Conservation (phyloP, 1,140 invertebrate genomes). For the Magallana ariakensis region DNA sequence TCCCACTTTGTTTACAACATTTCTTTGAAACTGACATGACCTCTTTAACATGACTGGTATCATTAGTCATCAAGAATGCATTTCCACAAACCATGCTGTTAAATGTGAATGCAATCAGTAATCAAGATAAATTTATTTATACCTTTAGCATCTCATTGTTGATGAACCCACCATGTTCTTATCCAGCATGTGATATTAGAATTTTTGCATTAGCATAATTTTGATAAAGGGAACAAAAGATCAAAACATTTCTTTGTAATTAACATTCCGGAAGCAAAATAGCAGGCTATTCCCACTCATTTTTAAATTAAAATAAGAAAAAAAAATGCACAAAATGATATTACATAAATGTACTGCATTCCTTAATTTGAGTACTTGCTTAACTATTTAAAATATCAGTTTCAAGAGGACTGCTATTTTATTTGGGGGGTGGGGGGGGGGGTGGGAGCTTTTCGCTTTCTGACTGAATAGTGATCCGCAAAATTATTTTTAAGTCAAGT, state of each 20-base stretch:
- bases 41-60: background rate
- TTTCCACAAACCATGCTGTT: constrained; percentile 21
- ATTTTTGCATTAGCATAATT: background rate
- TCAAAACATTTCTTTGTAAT: constrained; percentile 19
- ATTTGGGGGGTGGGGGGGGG: too few species aligned
- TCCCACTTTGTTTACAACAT: background rate
- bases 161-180: constrained; percentile 7
- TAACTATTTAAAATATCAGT: too few species aligned
- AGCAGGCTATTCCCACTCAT: background rate
- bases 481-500: too few species aligned
- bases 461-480: too few species aligned
- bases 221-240: constrained; percentile 18
- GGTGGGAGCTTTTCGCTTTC: too few species aligned
- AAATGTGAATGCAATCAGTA: constrained; percentile 2
- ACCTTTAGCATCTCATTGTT: background rate
- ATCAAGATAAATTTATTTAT: background rate
- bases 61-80: constrained; percentile 20
- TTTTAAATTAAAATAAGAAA: background rate
- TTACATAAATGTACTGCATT: too few species aligned
- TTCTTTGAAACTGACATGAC: background rate
- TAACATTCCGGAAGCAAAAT: background rate
- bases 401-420: too few species aligned
- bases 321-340: too few species aligned
- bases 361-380: too few species aligned
- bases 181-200: constrained; percentile 19